Percentiles rank a stretch among this genome's conserved stretches.
These are phyloP conservation scores for Phortica okadai DNA, from an alignment of 2,888 invertebrate genomes.

Conservation along the genomic window DNA sequence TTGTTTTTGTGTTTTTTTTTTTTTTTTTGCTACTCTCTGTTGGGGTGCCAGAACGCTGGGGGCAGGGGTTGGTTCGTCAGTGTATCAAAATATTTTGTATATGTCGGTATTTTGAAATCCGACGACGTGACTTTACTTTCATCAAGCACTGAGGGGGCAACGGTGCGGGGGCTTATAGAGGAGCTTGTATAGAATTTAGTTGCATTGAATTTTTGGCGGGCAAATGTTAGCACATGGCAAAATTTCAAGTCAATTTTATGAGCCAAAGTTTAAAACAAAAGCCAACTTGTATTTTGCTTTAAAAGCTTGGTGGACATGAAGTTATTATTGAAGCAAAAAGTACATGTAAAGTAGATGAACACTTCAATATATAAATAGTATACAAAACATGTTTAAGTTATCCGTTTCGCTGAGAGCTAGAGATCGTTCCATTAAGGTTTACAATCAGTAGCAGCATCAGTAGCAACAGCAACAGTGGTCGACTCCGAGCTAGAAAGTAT, in stretches of 20 bases:
- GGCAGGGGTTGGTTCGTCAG: background rate
- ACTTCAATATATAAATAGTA: too few relatives aligned
- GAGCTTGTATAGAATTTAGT: background rate
- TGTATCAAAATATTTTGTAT: slow-evolving; percentile 13
- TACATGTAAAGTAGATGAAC: too few relatives aligned
- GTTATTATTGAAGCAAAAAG: too few relatives aligned
- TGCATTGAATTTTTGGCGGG: slow-evolving; percentile 26
- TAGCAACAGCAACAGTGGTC: too few relatives aligned
- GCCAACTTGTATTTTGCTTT: too few relatives aligned
- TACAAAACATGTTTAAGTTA: too few relatives aligned
- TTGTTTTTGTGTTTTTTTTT: slow-evolving; percentile 44
- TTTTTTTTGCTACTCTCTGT: slow-evolving; percentile 42
- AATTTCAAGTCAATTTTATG: background rate
- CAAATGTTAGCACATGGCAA: background rate
- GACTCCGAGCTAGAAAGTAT: too few relatives aligned
- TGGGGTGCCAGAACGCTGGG: background rate
- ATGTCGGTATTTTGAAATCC: slow-evolving; percentile 11
- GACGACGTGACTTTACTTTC: background rate
- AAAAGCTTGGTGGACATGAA: too few relatives aligned
- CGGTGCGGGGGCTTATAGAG: background rate
- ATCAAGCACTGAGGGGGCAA: background rate
- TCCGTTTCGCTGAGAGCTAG: too few relatives aligned
- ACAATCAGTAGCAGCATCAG: too few relatives aligned
- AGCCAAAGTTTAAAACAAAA: too few relatives aligned
- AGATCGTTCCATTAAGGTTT: too few relatives aligned